phyloP scores from a whole-genome alignment of 2,888 invertebrate species.

The Drosophila sordidula region DNA sequence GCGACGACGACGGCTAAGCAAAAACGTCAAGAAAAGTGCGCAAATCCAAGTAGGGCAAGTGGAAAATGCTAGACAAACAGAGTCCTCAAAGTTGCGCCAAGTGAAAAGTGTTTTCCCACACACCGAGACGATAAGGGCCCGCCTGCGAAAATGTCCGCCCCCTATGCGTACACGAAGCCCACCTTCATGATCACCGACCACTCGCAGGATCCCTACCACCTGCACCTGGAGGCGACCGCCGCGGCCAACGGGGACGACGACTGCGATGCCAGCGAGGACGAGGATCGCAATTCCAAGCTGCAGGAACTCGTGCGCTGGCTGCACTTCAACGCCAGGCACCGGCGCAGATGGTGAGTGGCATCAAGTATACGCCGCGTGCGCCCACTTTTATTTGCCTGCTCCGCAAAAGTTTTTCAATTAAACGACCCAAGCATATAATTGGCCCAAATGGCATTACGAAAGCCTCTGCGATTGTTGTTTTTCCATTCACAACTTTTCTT shows the following conservation, averaged over 20 bases:
- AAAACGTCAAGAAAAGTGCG: conserved; percentile 23
- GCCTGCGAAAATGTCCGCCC: conserved; percentile 50
- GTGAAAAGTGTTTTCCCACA: conserved; percentile 1
- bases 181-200: conserved; percentile 70
- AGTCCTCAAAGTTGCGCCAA: conserved; percentile 1
- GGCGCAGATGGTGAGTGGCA: conserved; percentile 70
- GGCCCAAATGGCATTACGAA: conserved; percentile 5
- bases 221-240: conserved; percentile 24
- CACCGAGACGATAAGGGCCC: background rate
- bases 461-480: conserved; percentile 8
- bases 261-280: conserved; percentile 58
- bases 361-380: conserved; percentile 51
- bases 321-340: conserved; percentile 67
- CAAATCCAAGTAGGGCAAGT: conserved; percentile 17
- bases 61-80: conserved; percentile 33
- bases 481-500: conserved; percentile 26
- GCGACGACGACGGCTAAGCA: too few species aligned
- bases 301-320: conserved; percentile 80
- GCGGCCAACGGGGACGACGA: conserved; percentile 40
- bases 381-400: background rate
- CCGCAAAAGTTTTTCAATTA: conserved; percentile 48
- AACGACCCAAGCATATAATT: conserved; percentile 47
- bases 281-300: conserved; percentile 70
- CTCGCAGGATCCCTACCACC: conserved; percentile 64
- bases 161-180: conserved; percentile 60